Evolutionary conservation across 2,888 invertebrate species (phyloP), one percentile per base, ranked within the genome.

Genomic region (Cordilura impudica): DNA sequence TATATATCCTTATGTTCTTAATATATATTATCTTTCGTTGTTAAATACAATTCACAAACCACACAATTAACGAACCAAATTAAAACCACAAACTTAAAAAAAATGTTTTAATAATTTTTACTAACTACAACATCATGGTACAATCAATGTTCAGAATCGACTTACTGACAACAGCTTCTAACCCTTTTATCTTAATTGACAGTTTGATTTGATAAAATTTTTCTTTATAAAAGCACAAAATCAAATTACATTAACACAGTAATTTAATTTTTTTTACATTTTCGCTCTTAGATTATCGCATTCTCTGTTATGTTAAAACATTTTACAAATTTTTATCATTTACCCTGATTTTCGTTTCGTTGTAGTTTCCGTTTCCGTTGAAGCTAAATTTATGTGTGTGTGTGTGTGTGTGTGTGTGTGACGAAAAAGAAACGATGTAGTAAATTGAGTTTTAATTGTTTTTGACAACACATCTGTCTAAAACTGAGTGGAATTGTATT

Each of bases 401-500:
- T 16, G 10, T 18, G 10, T 47, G 16, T 47, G 10, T 47, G 8
- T 18, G 18, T 18, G 8, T 47, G 19, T 16, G 10, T 18, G 10
- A 18, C 8, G 10, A 10, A 47, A 47, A 16, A 43, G n/a, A 16
- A 47, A 47, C 16, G n/a, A 16, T 43, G 4, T 7, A 43, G 1
- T 23, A 35, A 74, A 67, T 66, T 51, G 51, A 60, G 51, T 66
- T 67, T 74, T 67, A 74, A 67, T 74, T 74, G 53, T 67, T 67
- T 74, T 74, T 23, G 66, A 60, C 51, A 53, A 53, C 66, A 53
- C 66, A 45, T 29, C 39, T 58, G 58, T 58, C 29, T 51, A 14
- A 21, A 58, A 51, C 23, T 65, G 21, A 21, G 35, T 16, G 6
- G 31, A 18, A 47, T 47, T n/a, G n/a, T n/a, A 39, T 35, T 35